Base-by-base conservation (phyloP, 2,113 vertebrate species). In the Promerops cafer region DNA sequence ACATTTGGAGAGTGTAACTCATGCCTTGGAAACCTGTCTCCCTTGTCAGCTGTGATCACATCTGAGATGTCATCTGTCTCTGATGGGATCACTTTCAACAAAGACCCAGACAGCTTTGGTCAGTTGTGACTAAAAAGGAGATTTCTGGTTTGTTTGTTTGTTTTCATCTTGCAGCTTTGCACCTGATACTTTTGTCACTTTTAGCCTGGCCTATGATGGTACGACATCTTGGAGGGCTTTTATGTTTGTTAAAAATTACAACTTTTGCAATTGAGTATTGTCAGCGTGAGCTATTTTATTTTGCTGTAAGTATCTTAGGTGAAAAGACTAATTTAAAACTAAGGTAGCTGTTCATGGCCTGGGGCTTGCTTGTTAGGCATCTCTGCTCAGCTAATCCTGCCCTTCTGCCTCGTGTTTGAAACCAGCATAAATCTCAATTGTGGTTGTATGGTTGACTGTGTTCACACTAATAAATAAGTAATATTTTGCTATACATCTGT, bases 341-440 rank as follows among this genome's bases (percentile, higher is more conserved):
- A 27, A 77, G 26, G 37, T 18, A 76, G 21, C 11, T 24, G 14
- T 83, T 61, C 1, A 1, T 59, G 40, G 7, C 26, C 60, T 92
- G 49, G 24, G 15, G 56, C 35, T 78, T 84, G 20, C 18, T 26
- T 74, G 4, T 57, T 2, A 53, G 35, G 10, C 6, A 33, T 57
- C 42, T 81, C 33, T 42, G 44, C 19, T 40, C 11, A 52, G 15
- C 37, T 74, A 16, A 22, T 79, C 27, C 16, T 47, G n/a, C 49
- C 15, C 10, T 86, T 80, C 40, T 80, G 31, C 28, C 22, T 89
- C n/a, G 5, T 5, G 1, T 60, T 53, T 88, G 61, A 91, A 91
- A 81, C 22, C 10, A 68, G 13, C 0, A 0, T 44, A 66, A 79
- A 78, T 82, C 19, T 21, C 0, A 1, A 4, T 33, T 49, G 60